A percentile compares a stretch with the other conserved stretches of the same genome.
phyloP scores from a whole-genome alignment of 2,888 invertebrate genomes.

The Drosophila cracens region DNA sequence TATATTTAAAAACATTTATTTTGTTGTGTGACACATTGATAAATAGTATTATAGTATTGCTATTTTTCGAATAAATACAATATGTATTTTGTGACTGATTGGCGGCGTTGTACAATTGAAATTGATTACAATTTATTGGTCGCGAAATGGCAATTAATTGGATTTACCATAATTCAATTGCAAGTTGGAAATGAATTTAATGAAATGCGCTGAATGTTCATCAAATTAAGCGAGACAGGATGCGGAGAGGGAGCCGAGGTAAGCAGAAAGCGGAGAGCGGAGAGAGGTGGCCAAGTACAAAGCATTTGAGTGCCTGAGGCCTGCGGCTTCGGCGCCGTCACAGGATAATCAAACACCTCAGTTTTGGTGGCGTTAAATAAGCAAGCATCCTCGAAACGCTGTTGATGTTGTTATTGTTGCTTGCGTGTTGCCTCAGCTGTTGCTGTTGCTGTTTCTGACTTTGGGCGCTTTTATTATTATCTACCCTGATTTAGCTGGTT shows the following conservation, averaged over 20 bases:
- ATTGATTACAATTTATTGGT: conserved; percentile 64
- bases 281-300: conserved; percentile 5
- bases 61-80: not conserved
- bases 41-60: not conserved
- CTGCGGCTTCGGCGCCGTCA: conserved; percentile 28
- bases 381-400: conserved; percentile 36
- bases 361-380: conserved; percentile 50
- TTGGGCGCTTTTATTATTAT: conserved; percentile 63
- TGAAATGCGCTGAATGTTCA: conserved; percentile 57
- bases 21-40: not conserved
- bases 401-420: conserved; percentile 9
- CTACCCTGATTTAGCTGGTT: conserved; percentile 66
- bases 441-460: conserved; percentile 19
- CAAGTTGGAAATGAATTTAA: conserved; percentile 63
- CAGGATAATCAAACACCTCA: conserved; percentile 57
- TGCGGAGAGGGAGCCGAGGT: not conserved
- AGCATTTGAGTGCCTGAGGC: conserved; percentile 32
- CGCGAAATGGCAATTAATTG: conserved; percentile 64
- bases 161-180: conserved; percentile 65
- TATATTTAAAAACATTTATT: not conserved
- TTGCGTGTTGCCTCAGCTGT: conserved; percentile 28
- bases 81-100: conserved; percentile 1
- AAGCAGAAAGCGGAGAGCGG: not conserved
- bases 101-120: conserved; percentile 47
- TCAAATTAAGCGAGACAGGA: conserved; percentile 45